phyloP scores from a whole-genome alignment of 2,888 invertebrate species.

The Cremastinae sp. region DNA sequence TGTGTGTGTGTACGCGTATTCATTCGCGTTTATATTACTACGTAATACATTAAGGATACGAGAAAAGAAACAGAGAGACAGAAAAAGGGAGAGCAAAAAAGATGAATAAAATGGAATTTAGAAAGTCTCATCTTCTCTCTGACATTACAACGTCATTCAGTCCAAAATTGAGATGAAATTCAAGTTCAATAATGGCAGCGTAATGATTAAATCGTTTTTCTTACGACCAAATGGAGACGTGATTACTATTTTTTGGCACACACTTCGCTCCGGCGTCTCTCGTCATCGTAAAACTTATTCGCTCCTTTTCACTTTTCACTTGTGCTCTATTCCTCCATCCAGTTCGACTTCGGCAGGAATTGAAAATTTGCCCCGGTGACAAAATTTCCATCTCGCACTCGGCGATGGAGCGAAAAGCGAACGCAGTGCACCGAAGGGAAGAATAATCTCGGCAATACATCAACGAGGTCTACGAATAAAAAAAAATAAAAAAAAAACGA shows the following conservation, averaged over 20 bases:
- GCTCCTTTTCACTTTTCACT: slow-evolving; percentile 16
- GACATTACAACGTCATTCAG: background rate
- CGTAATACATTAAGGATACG: no score
- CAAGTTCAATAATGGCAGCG: no score
- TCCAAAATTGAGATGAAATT: background rate
- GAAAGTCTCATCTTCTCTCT: no score
- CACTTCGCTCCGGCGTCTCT: no score
- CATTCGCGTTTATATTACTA: background rate
- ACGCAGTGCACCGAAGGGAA: slow-evolving; percentile 26
- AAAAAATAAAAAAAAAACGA: background rate
- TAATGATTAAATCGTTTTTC: no score
- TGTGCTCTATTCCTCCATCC: background rate
- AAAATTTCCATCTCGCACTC: slow-evolving; percentile 31
- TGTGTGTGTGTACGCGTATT: no score
- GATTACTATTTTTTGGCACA: background rate
- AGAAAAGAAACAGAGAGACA: no score
- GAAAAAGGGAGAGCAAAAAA: background rate
- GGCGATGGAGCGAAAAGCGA: slow-evolving; percentile 2
- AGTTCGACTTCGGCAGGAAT: background rate
- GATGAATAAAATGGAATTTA: background rate
- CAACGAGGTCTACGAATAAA: slow-evolving; percentile 34
- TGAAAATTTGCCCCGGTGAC: slow-evolving; percentile 13
- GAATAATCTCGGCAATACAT: slow-evolving; percentile 54
- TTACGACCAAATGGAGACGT: background rate
- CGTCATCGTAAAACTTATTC: no score